Percentiles rank a stretch among this genome's conserved stretches.
Evolutionary conservation across 2,888 invertebrate species (phyloP).

Genomic region (Scaptomyza parva): DNA sequence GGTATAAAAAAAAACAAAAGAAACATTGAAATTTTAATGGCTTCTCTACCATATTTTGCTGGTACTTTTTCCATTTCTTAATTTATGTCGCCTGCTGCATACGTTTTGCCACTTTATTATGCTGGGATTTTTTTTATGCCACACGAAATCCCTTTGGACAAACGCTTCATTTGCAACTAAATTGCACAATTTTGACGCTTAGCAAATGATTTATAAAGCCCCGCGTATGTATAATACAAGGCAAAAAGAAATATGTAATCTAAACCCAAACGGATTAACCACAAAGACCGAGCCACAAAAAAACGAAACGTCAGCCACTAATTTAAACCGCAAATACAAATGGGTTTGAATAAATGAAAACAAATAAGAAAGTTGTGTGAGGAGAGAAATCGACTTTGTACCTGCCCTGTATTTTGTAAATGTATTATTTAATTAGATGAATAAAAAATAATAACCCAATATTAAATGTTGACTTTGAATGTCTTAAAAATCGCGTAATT

Average conservation of each 20-base stretch:
- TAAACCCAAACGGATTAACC: constrained; percentile 70
- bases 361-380: not conserved
- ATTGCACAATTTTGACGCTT: constrained; percentile 65
- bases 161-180: constrained; percentile 59
- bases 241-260: constrained; percentile 31
- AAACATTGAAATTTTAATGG: not conserved
- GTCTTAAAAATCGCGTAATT: too few relatives aligned
- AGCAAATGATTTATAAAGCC: constrained; percentile 64
- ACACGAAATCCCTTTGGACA: constrained; percentile 25
- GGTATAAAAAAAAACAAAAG: not conserved
- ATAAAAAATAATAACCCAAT: too few relatives aligned
- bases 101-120: constrained; percentile 16
- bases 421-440: not conserved
- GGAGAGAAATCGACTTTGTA: not conserved
- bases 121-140: constrained; percentile 21
- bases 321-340: constrained; percentile 70
- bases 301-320: constrained; percentile 64
- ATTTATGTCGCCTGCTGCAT: constrained; percentile 10
- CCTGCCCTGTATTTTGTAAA: not conserved
- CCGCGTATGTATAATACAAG: constrained; percentile 48
- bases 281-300: constrained; percentile 50
- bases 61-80: constrained; percentile 1
- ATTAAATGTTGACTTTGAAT: too few relatives aligned
- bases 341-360: constrained; percentile 9
- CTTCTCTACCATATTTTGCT: not conserved